phyloP scores from a whole-genome alignment of 2,888 invertebrate genomes.

The Rotaria sp. region DNA sequence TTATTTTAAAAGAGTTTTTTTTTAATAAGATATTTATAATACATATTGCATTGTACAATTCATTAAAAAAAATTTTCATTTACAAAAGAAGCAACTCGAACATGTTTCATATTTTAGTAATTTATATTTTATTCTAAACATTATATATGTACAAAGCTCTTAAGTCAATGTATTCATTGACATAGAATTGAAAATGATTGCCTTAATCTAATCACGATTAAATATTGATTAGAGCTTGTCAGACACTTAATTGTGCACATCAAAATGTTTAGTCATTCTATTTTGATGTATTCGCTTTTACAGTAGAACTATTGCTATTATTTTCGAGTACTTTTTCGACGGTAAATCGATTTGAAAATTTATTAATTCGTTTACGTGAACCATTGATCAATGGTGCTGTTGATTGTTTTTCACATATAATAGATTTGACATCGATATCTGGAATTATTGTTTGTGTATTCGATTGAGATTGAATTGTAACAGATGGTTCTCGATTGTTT shows the following conservation, averaged over 20 bases:
- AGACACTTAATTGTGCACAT: no score
- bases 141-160: no score
- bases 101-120: no score
- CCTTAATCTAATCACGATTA: no score
- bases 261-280: neutral
- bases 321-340: neutral
- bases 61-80: neutral
- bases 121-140: no score
- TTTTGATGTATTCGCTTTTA: neutral
- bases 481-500: neutral
- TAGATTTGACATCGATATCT: neutral
- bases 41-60: no score
- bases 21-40: no score
- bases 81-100: neutral
- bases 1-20: no score
- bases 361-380: neutral
- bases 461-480: neutral
- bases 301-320: neutral
- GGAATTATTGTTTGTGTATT: neutral
- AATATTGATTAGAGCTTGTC: no score
- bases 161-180: no score
- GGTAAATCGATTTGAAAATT: neutral
- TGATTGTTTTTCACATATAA: neutral
- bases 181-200: no score
- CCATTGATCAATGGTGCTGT: neutral